Conservation (phyloP, 2,888 invertebrate species). For the Drepana falcataria region DNA sequence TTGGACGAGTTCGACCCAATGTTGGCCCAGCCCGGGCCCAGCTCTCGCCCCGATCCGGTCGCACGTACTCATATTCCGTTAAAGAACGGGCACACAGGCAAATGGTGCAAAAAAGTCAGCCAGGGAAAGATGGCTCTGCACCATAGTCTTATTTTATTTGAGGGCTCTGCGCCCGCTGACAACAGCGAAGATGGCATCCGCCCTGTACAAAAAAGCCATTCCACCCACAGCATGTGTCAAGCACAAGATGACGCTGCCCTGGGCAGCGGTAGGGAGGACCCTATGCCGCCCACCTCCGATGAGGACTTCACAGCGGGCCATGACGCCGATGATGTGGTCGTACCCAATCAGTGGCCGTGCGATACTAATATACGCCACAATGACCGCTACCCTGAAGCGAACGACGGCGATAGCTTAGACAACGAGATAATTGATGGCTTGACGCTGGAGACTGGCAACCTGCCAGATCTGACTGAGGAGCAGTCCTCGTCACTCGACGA, state of each 20-base stretch:
- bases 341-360: constrained; percentile 24
- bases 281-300: constrained; percentile 32
- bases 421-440: constrained; percentile 61
- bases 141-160: constrained; percentile 44
- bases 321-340: not conserved
- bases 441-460: constrained; percentile 53
- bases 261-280: constrained; percentile 21
- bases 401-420: constrained; percentile 58
- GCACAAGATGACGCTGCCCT: constrained; percentile 17
- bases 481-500: constrained; percentile 62
- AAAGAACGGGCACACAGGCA: no score
- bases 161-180: constrained; percentile 19
- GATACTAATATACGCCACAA: constrained; percentile 70
- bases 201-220: constrained; percentile 45
- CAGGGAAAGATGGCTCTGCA: constrained; percentile 39
- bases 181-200: constrained; percentile 40
- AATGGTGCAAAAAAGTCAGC: constrained; percentile 9
- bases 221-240: constrained; percentile 41
- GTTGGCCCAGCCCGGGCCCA: constrained; percentile 29
- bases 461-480: constrained; percentile 63
- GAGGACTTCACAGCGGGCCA: no score
- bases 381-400: constrained; percentile 63
- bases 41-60: constrained; percentile 22
- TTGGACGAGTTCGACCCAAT: constrained; percentile 29
- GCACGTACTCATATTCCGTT: no score